These are phyloP conservation scores for Melanostoma mellinum DNA, from an alignment of 2,888 invertebrate genomes.

Conservation along the genomic window DNA sequence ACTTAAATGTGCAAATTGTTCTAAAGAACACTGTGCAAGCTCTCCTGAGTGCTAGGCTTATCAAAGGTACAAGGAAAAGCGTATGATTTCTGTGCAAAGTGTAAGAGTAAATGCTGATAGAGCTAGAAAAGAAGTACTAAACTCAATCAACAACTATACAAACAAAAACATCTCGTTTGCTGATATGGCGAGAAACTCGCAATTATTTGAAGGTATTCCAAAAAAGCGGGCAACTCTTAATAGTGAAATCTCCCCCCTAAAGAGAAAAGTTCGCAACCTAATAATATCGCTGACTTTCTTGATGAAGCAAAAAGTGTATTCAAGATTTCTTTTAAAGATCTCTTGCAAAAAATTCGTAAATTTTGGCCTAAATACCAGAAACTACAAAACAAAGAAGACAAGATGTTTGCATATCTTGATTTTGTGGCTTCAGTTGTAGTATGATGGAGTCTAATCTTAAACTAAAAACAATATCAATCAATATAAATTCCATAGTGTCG, in stretches of 20 bases:
- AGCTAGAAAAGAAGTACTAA: neutral
- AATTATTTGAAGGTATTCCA: neutral
- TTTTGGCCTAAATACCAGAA: too few relatives aligned
- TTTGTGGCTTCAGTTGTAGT: constrained; percentile 3
- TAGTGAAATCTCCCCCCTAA: too few relatives aligned
- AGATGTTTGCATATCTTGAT: constrained; percentile 7
- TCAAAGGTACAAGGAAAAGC: neutral
- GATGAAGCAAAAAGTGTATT: too few relatives aligned
- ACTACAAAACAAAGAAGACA: neutral
- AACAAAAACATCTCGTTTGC: neutral
- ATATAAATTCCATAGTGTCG: too few relatives aligned
- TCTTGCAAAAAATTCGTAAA: too few relatives aligned
- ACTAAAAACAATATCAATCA: too few relatives aligned
- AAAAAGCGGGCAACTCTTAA: neutral
- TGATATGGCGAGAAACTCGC: constrained; percentile 2
- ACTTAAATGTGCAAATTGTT: too few relatives aligned
- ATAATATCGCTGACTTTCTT: too few relatives aligned
- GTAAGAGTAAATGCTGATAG: neutral
- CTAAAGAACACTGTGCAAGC: too few relatives aligned
- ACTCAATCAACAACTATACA: neutral
- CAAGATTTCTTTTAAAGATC: too few relatives aligned
- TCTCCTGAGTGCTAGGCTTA: neutral
- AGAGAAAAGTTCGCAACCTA: too few relatives aligned
- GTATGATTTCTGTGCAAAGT: neutral
- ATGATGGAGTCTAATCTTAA: too few relatives aligned